Base-by-base conservation (phyloP, 2,797 vertebrate species). In the Pogoniulus pusillus region DNA sequence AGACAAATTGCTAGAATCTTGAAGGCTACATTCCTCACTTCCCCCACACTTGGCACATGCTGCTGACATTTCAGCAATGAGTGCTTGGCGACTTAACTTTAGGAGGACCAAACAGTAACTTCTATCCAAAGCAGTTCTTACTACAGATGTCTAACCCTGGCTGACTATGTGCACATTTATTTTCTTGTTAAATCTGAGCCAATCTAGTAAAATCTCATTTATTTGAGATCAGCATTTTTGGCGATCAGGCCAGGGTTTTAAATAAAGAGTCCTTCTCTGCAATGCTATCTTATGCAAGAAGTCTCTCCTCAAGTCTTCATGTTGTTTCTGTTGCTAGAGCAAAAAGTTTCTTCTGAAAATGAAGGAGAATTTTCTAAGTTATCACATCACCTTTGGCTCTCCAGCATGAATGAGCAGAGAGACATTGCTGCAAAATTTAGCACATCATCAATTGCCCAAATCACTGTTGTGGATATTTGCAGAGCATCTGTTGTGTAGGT, bases 91-190 rank as follows among this genome's bases (percentile, higher is more conserved):
- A 68, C 41, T 4, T 60, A 78, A 76, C 55, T 87, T 85, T 58
- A 79, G 63, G 89, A 75, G n/a, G 45, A 87, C 79, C 66, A 94
- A 92, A 81, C 47, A 76, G 41, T 87, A 72, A 83, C 7, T 78
- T 79, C 20, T 32, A 85, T 30, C 14, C 55, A 81, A 80, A 85
- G 76, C 58, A 54, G 47, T 87, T 83, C 53, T 78, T 29, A 2
- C 73, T 66, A 83, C 71, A 89, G 70, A 69, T 87, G 35, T 75
- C 49, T 80, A 39, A 59, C 53, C 22, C 64, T 73, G 35, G 26
- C 30, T 85, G 43, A 76, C 29, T 66, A 37, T 23, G 37, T 49
- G 32, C 32, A 26, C 26, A 54, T 76, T 89, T 83, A 70, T 72
- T 74, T 6, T 86, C 71, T 34, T 4, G 35, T 74, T 68, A 93